phyloP scores from a whole-genome alignment of 2,888 invertebrate species.

The Lydus trimaculatus region DNA sequence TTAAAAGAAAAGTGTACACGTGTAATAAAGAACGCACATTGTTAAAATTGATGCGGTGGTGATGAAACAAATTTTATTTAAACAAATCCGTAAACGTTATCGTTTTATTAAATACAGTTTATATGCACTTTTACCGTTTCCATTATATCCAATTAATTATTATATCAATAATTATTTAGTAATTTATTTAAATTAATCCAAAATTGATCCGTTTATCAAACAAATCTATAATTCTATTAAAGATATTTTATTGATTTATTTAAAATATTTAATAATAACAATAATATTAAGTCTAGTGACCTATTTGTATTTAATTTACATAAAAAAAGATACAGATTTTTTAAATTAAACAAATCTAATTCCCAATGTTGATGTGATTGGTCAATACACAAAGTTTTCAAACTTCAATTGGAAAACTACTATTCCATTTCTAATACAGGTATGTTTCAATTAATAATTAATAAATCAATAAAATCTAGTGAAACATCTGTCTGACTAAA shows the following conservation, averaged over 20 bases:
- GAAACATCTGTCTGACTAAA: background rate
- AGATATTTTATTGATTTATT: slow-evolving; percentile 36
- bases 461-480: background rate
- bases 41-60: background rate
- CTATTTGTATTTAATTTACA: slow-evolving; percentile 37
- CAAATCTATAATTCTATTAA: slow-evolving; percentile 16
- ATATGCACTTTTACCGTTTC: slow-evolving; percentile 41
- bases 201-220: slow-evolving; percentile 10
- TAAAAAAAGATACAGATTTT: slow-evolving; percentile 22
- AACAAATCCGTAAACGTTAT: slow-evolving; percentile 17
- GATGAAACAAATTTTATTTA: slow-evolving; percentile 21
- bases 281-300: slow-evolving; percentile 31
- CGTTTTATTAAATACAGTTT: slow-evolving; percentile 37
- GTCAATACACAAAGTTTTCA: too few species aligned
- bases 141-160: slow-evolving; percentile 36
- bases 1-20: background rate
- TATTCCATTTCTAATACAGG: slow-evolving; percentile 42
- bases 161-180: slow-evolving; percentile 28
- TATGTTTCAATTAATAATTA: slow-evolving; percentile 17
- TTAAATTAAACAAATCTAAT: background rate
- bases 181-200: slow-evolving; percentile 6
- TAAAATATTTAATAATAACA: slow-evolving; percentile 35
- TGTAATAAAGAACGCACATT: background rate
- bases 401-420: slow-evolving; percentile 36
- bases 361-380: slow-evolving; percentile 19